Conservation (phyloP, 1,140 invertebrate genomes). For the Cephus cinctus region DNA sequence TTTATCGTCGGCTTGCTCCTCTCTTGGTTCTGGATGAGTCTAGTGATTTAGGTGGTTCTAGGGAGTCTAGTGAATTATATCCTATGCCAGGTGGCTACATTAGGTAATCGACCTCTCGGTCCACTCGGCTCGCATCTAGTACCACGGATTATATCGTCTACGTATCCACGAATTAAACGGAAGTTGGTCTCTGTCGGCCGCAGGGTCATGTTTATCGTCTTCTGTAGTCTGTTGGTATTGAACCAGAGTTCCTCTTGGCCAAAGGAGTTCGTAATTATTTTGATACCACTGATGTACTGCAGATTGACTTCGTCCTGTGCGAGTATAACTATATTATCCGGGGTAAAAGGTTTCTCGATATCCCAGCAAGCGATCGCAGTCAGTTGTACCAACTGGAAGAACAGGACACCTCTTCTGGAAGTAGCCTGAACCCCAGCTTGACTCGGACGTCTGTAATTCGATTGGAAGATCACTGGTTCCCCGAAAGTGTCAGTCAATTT, state of each 20-base stretch:
- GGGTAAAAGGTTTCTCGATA: constrained; percentile 61
- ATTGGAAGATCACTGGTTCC: constrained; percentile 46
- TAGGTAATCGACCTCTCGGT: constrained; percentile 22
- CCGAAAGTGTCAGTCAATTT: constrained; percentile 35
- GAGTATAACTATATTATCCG: constrained; percentile 60
- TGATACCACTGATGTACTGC: constrained; percentile 66
- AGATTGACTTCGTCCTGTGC: constrained; percentile 59
- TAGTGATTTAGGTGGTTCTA: no score
- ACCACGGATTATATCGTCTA: constrained; percentile 49
- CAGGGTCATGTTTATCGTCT: constrained; percentile 49
- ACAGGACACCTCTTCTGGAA: constrained; percentile 60
- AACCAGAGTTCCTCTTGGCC: constrained; percentile 52
- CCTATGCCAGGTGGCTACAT: constrained; percentile 36
- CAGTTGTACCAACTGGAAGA: constrained; percentile 67
- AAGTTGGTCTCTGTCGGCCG: constrained; percentile 46
- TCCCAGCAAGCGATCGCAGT: constrained; percentile 75
- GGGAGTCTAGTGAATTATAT: constrained; percentile 22
- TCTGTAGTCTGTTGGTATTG: constrained; percentile 52
- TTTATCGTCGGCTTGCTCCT: no score
- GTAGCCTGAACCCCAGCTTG: constrained; percentile 52
- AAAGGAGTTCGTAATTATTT: constrained; percentile 41
- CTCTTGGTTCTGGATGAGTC: no score
- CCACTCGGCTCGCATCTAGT: constrained; percentile 43
- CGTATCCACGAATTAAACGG: constrained; percentile 42
- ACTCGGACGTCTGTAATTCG: constrained; percentile 44